These are phyloP conservation scores for Troides helena DNA, from an alignment of 2,888 invertebrate genomes.

Conservation along the genomic window DNA sequence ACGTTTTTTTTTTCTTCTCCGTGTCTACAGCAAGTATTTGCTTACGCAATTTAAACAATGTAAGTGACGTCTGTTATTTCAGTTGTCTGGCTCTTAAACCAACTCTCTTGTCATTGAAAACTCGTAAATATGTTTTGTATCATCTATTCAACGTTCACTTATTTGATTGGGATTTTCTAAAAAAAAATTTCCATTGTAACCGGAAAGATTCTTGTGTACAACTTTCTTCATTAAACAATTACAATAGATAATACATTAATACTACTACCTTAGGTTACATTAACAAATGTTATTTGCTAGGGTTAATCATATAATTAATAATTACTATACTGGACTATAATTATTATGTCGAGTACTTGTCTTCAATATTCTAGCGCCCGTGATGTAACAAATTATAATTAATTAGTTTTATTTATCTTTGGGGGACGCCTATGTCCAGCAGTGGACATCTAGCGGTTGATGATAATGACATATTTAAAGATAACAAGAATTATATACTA, in stretches of 20 bases:
- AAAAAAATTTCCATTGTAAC: too few species aligned
- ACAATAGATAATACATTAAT: too few species aligned
- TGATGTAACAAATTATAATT: too few species aligned
- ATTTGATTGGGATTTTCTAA: not conserved
- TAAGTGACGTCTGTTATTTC: slow-evolving; percentile 10
- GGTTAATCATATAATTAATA: not conserved
- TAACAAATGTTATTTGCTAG: not conserved
- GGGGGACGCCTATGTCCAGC: too few species aligned
- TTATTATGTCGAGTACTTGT: not conserved
- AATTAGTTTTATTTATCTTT: too few species aligned
- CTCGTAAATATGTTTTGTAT: not conserved
- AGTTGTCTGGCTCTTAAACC: not conserved
- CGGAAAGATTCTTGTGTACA: too few species aligned
- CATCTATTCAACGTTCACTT: not conserved
- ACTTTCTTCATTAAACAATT: not conserved
- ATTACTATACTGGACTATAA: not conserved
- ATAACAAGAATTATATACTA: too few species aligned
- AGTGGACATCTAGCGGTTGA: too few species aligned
- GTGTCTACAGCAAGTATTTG: slow-evolving; percentile 6
- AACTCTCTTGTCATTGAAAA: not conserved
- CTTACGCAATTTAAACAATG: slow-evolving; percentile 10
- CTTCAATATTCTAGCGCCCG: not conserved
- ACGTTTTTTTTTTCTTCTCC: slow-evolving; percentile 14
- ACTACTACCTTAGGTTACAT: not conserved
- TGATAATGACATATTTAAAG: not conserved